Base-by-base conservation (phyloP, 2,113 vertebrate genomes). In the Apistogramma diplotaenia region DNA sequence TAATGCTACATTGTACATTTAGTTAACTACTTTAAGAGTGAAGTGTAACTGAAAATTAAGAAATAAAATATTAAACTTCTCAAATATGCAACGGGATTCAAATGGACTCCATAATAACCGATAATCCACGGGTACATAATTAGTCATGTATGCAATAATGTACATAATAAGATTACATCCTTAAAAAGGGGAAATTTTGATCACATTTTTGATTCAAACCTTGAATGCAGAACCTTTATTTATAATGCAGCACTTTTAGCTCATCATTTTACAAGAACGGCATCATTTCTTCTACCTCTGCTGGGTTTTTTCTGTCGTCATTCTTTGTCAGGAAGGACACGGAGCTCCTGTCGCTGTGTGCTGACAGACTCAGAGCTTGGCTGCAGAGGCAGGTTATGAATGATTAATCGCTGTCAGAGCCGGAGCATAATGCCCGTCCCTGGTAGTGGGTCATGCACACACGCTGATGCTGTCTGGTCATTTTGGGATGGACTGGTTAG, bases 401-500 rank as follows among this genome's bases (percentile, higher is more conserved):
- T 92, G 89, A 91, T 94, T 94, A 89, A 94, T 92, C 76, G 89
- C 57, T 59, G 72, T 79, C 37, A 4, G 83, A 89, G 83, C 82
- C 72, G 59, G 6, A 82, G 89, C 87, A 93, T 93, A 92, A 94
- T 93, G 91, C 59, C 86, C 6, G 54, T 82, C 85, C 81, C 86
- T 90, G 85, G 89, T 92, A 87, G 5, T 91, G 87, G 86, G 90
- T 92, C 95, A 95, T 91, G 88, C 86, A 92, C 87, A 90, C 92
- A 94, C 89, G 83, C 92, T 93, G 87, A 91, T 92, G 91, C 93
- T 93, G 91, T 94, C 91, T 92, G 91, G 78, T 94, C 91, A 90
- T 88, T 95, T 93, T 86, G 87, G 78, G 87, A 81, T 88, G 88
- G 89, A 92, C 91, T 93, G 90, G 92, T 94, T 92, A 84, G 89